Evolutionary conservation across 2,797 vertebrate genomes (phyloP).

Genomic region (Coreius guichenoti): DNA sequence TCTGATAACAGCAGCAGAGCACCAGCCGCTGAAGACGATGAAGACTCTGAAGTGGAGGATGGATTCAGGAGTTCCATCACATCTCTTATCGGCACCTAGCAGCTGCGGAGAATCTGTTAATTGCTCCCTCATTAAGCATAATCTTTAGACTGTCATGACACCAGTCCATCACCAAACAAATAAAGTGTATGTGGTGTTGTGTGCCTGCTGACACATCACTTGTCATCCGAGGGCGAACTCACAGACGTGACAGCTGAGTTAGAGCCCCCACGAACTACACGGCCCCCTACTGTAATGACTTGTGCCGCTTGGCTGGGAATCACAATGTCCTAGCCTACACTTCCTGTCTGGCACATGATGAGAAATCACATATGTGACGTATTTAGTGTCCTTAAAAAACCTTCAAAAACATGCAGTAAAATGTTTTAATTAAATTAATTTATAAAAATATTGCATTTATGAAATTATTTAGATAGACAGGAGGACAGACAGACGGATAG

Average conservation of each 20-base stretch:
- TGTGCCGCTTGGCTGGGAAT: slow-evolving; percentile 4
- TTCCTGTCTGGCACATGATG: slow-evolving; percentile 3
- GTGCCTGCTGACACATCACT: slow-evolving; percentile 31
- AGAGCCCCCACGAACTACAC: slow-evolving; percentile 13
- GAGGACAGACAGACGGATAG: neutral
- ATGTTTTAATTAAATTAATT: neutral
- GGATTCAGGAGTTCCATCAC: slow-evolving; percentile 11
- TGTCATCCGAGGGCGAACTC: slow-evolving; percentile 39
- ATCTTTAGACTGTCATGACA: slow-evolving; percentile 44
- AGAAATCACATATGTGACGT: slow-evolving; percentile 36
- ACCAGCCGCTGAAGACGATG: neutral
- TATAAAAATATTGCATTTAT: neutral
- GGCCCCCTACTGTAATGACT: slow-evolving; percentile 33
- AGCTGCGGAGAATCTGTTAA: slow-evolving; percentile 44
- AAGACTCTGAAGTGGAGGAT: slow-evolving; percentile 20
- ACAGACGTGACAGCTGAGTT: slow-evolving; percentile 38
- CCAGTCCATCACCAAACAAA: slow-evolving; percentile 36
- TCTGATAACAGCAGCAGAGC: slow-evolving; percentile 24
- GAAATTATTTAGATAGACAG: neutral
- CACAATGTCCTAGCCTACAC: slow-evolving; percentile 15
- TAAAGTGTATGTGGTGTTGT: neutral
- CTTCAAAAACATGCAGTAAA: neutral
- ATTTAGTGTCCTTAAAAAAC: neutral
- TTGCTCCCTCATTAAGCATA: slow-evolving; percentile 45
- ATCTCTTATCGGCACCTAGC: slow-evolving; percentile 26